Evolutionary conservation across 2,888 invertebrate genomes (phyloP).

Genomic region (Metopia argyrocephala): DNA sequence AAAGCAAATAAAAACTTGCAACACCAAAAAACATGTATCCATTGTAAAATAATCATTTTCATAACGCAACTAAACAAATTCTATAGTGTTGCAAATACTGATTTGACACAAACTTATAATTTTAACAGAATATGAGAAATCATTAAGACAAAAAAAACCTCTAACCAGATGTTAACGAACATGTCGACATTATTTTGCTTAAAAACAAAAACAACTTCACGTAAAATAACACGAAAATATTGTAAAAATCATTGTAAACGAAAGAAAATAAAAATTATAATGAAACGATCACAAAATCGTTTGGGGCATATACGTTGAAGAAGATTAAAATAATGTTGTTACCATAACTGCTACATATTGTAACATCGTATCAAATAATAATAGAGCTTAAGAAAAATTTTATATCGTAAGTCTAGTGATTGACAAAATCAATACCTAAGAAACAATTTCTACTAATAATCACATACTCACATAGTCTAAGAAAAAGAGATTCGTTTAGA

Average conservation of each 20-base stretch:
- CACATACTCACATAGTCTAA: not conserved
- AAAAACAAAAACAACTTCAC: not conserved
- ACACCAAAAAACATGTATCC: not conserved
- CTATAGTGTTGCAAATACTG: constrained; percentile 20
- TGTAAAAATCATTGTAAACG: constrained; percentile 19
- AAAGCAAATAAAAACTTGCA: constrained; percentile 19
- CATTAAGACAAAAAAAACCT: not conserved
- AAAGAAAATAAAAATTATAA: constrained; percentile 28
- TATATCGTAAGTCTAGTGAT: constrained; percentile 48
- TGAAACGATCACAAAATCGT: constrained; percentile 31
- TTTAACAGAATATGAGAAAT: not conserved
- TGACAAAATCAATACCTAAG: constrained; percentile 48
- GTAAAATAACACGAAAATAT: constrained; percentile 7
- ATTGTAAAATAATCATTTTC: not conserved
- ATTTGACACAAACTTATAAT: constrained; percentile 46
- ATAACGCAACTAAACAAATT: not conserved
- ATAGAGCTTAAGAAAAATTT: constrained; percentile 44
- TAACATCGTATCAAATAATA: constrained; percentile 37
- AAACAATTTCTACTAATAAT: not conserved
- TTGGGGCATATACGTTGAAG: constrained; percentile 26
- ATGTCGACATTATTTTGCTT: constrained; percentile 42
- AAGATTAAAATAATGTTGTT: not conserved
- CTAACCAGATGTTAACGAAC: constrained; percentile 47
- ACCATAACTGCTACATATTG: constrained; percentile 22
- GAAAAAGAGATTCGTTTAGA: not conserved